Conservation (phyloP, 1,140 invertebrate species). For the Pogonomyrmex barbatus region DNA sequence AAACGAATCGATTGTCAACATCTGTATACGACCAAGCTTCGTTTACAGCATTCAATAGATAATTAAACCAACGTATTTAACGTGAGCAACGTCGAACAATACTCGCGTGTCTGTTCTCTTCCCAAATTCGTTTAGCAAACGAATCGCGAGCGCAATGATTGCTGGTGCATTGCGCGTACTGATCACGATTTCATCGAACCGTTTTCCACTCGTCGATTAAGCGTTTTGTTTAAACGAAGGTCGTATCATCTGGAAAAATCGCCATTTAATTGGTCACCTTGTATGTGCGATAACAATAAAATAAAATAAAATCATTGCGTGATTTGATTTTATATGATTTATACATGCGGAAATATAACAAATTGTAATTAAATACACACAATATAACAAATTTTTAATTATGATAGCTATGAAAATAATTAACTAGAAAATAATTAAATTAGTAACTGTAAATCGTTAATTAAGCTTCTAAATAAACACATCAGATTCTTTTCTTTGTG, state of each 20-base stretch:
- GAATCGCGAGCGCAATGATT: slow-evolving; percentile 70
- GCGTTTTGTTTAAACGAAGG: slow-evolving; percentile 59
- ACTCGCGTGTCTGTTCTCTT: slow-evolving; percentile 23
- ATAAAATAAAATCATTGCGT: slow-evolving; percentile 14
- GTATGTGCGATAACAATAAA: slow-evolving; percentile 7
- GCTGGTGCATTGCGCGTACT: slow-evolving; percentile 33
- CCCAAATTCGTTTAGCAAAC: slow-evolving; percentile 72
- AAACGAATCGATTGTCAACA: slow-evolving; percentile 68
- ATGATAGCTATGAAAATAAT: too few relatives aligned
- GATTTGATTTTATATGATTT: slow-evolving; percentile 34
- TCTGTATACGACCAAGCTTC: slow-evolving; percentile 52
- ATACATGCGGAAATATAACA: background rate
- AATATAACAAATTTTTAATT: too few relatives aligned
- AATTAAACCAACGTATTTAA: slow-evolving; percentile 75
- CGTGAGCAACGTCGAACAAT: slow-evolving; percentile 65
- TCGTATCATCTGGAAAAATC: slow-evolving; percentile 36
- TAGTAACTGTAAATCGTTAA: background rate
- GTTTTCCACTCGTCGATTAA: slow-evolving; percentile 63
- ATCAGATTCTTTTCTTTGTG: background rate
- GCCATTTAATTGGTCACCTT: background rate
- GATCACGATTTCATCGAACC: slow-evolving; percentile 69
- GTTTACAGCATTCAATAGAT: slow-evolving; percentile 71
- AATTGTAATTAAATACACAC: background rate
- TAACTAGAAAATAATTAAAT: slow-evolving; percentile 24
- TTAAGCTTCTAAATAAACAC: background rate